A percentile compares a stretch with the other conserved stretches of the same genome.
phyloP scores from a whole-genome alignment of 2,888 invertebrate genomes.

The Lapara coniferarum region DNA sequence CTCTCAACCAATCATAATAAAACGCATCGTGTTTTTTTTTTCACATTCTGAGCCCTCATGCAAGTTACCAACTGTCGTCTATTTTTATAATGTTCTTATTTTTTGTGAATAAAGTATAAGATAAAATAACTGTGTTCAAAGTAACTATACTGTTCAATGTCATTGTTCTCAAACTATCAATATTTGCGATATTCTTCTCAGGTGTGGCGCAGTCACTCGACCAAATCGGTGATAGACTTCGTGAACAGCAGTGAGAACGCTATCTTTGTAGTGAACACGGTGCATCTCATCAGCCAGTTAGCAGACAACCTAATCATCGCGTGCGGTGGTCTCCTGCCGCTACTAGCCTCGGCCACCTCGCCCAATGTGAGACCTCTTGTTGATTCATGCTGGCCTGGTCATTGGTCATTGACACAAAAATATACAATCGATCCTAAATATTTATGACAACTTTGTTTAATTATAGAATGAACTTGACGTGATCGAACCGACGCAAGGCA shows the following conservation, averaged over 20 bases:
- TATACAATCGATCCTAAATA: neutral
- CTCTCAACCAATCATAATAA: too few species aligned
- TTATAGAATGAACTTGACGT: constrained; percentile 97
- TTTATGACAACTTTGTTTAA: neutral
- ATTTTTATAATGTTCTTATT: too few species aligned
- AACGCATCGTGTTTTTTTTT: too few species aligned
- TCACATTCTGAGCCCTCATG: too few species aligned
- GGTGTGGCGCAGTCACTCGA: constrained; percentile 95
- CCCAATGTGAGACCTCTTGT: constrained; percentile 92
- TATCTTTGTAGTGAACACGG: constrained; percentile 99
- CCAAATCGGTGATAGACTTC: constrained; percentile 98
- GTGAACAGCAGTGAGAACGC: constrained; percentile 99
- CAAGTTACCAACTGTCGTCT: too few species aligned
- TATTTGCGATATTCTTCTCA: constrained; percentile 35
- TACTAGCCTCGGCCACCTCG: constrained; percentile 98
- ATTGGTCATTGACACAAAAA: neutral
- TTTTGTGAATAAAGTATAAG: too few species aligned
- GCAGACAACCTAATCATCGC: constrained; percentile 99
- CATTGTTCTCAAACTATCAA: neutral
- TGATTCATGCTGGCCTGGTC: constrained; percentile 34
- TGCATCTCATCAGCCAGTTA: constrained; percentile 99
- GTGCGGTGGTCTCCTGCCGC: constrained; percentile 97
- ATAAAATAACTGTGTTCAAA: too few species aligned
- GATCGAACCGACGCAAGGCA: constrained; percentile 98
- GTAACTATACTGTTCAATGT: too few species aligned